These are phyloP conservation scores for Aythya baeri DNA, from an alignment of 2,113 vertebrate genomes.

Conservation along the genomic window DNA sequence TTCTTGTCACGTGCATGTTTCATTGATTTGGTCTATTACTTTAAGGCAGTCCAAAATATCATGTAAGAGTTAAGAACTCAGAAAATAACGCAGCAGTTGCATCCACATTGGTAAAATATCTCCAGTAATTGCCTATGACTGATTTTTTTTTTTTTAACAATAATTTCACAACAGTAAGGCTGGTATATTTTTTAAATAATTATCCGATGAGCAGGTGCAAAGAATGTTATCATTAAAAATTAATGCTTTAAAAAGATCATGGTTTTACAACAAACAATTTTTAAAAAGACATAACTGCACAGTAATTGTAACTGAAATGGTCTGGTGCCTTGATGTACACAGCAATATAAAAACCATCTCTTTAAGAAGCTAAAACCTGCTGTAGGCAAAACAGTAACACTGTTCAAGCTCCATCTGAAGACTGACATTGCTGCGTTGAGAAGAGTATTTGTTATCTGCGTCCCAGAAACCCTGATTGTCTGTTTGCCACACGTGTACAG, in stretches of 20 bases:
- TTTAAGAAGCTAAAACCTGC: not conserved
- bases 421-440: not conserved
- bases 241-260: not conserved
- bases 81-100: not conserved
- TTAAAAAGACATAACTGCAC: conserved; percentile 26
- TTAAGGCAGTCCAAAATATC: not conserved
- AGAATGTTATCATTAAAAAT: not conserved
- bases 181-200: conserved; percentile 19
- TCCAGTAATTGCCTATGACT: conserved; percentile 4
- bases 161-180: conserved; percentile 1
- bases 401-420: not conserved
- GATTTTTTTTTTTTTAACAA: not conserved
- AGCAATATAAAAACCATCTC: not conserved
- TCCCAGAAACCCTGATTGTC: conserved; percentile 76
- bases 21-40: not conserved
- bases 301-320: conserved; percentile 3
- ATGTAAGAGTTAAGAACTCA: not conserved
- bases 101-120: not conserved
- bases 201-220: conserved; percentile 15
- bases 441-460: conserved; percentile 80
- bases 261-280: conserved; percentile 50
- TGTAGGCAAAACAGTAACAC: not conserved
- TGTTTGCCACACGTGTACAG: conserved; percentile 83
- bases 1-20: not conserved
- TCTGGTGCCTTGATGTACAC: conserved; percentile 11